Evolutionary conservation across 2,113 vertebrate genomes (phyloP).

Genomic region (Pomatorhinus ruficollis): DNA sequence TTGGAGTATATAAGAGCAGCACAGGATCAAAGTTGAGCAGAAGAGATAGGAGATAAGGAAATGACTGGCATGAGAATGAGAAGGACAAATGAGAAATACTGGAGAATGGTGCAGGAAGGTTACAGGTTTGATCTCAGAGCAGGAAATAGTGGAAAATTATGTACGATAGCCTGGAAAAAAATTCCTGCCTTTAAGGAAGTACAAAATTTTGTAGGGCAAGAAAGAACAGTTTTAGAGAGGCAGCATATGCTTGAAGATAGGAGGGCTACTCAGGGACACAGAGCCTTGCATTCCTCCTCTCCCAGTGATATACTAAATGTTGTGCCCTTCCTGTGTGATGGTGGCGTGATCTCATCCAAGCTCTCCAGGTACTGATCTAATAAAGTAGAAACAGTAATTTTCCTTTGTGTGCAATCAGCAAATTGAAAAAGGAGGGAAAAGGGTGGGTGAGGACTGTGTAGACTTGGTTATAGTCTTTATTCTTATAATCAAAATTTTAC

Average conservation of each 20-base stretch:
- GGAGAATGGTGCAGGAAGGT: not conserved
- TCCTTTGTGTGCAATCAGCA: not conserved
- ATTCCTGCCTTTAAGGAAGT: not conserved
- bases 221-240: not conserved
- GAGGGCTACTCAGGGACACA: not conserved
- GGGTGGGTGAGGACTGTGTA: not conserved
- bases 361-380: not conserved
- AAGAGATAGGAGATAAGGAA: not conserved
- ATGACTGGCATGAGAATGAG: not conserved
- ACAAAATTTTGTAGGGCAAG: not conserved
- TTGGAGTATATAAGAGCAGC: not conserved
- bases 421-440: not conserved
- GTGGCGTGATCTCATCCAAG: not conserved
- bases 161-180: not conserved
- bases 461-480: not conserved
- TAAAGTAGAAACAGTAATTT: not conserved
- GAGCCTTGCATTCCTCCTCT: not conserved
- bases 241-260: not conserved
- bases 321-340: not conserved
- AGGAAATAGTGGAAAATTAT: not conserved
- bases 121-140: not conserved
- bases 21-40: not conserved
- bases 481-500: not conserved
- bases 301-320: fast-evolving
- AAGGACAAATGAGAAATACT: not conserved